phyloP scores from a whole-genome alignment of 2,888 invertebrate genomes.

The Amitus sp. region DNA sequence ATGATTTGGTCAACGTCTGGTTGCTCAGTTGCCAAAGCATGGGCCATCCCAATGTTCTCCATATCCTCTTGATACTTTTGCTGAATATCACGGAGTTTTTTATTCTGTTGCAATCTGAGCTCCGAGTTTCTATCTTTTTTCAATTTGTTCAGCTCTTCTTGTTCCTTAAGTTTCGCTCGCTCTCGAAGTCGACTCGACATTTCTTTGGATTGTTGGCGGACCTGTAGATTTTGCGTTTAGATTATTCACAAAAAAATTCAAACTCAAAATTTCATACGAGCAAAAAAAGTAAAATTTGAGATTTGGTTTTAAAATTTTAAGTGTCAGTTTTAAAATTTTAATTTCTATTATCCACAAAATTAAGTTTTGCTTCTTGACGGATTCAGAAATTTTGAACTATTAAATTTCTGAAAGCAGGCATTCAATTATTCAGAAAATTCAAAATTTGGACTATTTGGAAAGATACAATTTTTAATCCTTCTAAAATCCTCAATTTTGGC shows the following conservation, averaged over 20 bases:
- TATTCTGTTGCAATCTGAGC: slow-evolving; percentile 68
- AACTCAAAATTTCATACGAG: background rate
- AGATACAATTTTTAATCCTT: too few relatives aligned
- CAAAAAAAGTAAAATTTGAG: background rate
- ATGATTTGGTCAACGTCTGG: slow-evolving; percentile 58
- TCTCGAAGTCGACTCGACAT: slow-evolving; percentile 70
- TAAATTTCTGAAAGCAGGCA: too few relatives aligned
- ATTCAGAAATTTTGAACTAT: background rate
- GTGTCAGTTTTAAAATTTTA: background rate
- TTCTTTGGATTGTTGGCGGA: slow-evolving; percentile 72
- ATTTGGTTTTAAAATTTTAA: too few relatives aligned
- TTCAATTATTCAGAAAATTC: too few relatives aligned
- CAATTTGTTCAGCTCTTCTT: slow-evolving; percentile 66
- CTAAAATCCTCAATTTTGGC: too few relatives aligned
- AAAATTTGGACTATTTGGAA: too few relatives aligned
- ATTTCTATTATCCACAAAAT: slow-evolving; percentile 1
- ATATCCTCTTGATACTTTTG: slow-evolving; percentile 68
- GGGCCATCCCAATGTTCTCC: slow-evolving; percentile 68
- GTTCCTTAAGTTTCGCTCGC: slow-evolving; percentile 68
- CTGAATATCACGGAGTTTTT: slow-evolving; percentile 67
- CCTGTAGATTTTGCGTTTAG: slow-evolving; percentile 58
- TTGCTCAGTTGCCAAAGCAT: slow-evolving; percentile 64
- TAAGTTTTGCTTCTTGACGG: background rate
- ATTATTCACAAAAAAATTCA: background rate
- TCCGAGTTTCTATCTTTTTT: slow-evolving; percentile 68